These are phyloP conservation scores for Hippopotamus amphibius DNA, from an alignment of 2,113 vertebrate genomes.

Conservation along the genomic window DNA sequence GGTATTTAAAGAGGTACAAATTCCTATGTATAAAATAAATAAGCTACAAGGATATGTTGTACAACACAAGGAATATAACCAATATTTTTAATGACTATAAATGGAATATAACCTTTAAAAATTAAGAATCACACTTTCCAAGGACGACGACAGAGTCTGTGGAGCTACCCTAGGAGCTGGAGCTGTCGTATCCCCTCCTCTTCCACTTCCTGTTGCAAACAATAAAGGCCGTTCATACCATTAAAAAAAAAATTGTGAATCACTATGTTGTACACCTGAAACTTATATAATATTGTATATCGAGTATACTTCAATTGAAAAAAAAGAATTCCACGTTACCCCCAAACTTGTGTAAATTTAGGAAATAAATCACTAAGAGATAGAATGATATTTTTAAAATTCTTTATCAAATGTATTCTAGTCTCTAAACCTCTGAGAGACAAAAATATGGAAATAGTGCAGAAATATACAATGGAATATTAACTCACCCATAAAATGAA, in stretches of 20 bases:
- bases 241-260: neutral
- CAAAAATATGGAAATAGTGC: slow-evolving; percentile 6
- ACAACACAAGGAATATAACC: neutral
- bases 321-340: neutral
- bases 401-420: slow-evolving; percentile 10
- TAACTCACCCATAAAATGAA: too few relatives aligned
- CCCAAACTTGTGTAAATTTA: neutral
- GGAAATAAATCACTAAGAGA: neutral
- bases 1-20: neutral
- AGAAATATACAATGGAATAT: neutral
- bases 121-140: neutral
- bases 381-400: neutral
- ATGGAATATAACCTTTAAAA: neutral
- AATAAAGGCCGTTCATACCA: too few relatives aligned
- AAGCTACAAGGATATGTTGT: neutral
- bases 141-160: too few relatives aligned
- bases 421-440: neutral
- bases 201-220: too few relatives aligned
- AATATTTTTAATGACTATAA: neutral
- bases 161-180: too few relatives aligned
- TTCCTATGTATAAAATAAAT: neutral
- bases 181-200: too few relatives aligned
- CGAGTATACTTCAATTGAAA: neutral
- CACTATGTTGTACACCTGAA: neutral
- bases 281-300: neutral